Conservation (phyloP, 2,888 invertebrate genomes). For the Lamproptera curius region DNA sequence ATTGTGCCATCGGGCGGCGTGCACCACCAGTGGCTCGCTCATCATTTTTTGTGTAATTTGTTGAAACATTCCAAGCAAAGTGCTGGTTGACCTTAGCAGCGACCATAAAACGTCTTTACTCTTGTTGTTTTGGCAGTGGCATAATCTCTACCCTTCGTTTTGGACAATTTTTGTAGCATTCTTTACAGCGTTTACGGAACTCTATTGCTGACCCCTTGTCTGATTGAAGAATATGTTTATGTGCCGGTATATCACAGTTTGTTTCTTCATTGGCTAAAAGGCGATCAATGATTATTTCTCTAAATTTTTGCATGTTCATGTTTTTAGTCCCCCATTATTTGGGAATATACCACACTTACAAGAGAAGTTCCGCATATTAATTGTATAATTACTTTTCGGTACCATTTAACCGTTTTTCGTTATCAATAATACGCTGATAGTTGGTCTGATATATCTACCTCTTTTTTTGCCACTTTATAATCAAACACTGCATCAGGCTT, state of each 20-base stretch:
- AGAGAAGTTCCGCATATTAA: too few species aligned
- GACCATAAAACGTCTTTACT: too few species aligned
- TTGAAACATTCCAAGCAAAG: conserved; percentile 4
- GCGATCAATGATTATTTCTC: conserved; percentile 6
- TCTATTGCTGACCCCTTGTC: not conserved
- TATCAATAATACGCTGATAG: not conserved
- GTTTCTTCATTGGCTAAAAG: conserved; percentile 7
- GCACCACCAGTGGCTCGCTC: too few species aligned
- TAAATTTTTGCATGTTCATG: conserved; percentile 5
- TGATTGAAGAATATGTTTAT: conserved; percentile 3
- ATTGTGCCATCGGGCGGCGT: too few species aligned
- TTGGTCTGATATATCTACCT: conserved; percentile 7
- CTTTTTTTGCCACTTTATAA: conserved; percentile 9
- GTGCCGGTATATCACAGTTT: not conserved
- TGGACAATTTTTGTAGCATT: conserved; percentile 8
- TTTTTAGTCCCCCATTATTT: conserved; percentile 5
- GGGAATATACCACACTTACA: too few species aligned
- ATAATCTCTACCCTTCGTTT: conserved; percentile 6
- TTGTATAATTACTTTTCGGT: too few species aligned
- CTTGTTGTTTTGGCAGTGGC: too few species aligned
- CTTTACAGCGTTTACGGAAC: conserved; percentile 5
- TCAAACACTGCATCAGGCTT: conserved; percentile 8
- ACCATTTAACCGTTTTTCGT: too few species aligned
- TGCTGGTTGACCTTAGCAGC: conserved; percentile 1
- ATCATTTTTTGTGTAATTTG: conserved; percentile 5